A percentile compares a stretch with the other conserved stretches of the same genome.
Evolutionary conservation across 2,797 vertebrate genomes (phyloP).

Genomic region (Lindbergichthys nudifrons): DNA sequence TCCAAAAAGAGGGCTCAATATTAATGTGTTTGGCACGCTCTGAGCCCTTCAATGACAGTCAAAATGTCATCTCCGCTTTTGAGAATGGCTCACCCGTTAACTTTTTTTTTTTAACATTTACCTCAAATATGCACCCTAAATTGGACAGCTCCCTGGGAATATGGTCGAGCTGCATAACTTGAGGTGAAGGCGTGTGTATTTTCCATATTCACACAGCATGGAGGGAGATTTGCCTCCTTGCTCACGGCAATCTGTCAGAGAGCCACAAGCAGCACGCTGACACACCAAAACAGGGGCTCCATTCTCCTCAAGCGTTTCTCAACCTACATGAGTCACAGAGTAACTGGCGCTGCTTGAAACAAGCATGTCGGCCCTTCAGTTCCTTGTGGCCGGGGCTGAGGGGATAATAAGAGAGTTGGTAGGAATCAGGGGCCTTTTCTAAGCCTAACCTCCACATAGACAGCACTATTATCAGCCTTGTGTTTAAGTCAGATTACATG

Average conservation of each 20-base stretch:
- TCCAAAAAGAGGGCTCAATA: conserved; percentile 34
- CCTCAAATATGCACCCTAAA: conserved; percentile 76
- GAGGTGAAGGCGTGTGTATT: conserved; percentile 74
- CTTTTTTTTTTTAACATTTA: conserved; percentile 40
- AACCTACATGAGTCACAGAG: conserved; percentile 80
- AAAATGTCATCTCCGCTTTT: conserved; percentile 75
- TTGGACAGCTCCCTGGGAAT: conserved; percentile 65
- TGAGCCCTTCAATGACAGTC: conserved; percentile 58
- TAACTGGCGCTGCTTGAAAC: conserved; percentile 80
- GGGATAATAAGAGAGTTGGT: conserved; percentile 86
- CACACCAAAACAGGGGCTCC: conserved; percentile 76
- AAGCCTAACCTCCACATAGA: conserved; percentile 81
- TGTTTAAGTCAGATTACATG: conserved; percentile 84
- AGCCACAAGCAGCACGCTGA: conserved; percentile 72
- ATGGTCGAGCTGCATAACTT: conserved; percentile 71
- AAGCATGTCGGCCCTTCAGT: conserved; percentile 62
- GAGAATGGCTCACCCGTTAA: conserved; percentile 57
- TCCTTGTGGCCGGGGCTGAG: conserved; percentile 78
- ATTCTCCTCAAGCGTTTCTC: conserved; percentile 75
- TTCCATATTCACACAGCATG: conserved; percentile 70
- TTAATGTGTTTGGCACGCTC: conserved; percentile 64
- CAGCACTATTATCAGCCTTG: conserved; percentile 84
- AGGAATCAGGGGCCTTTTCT: conserved; percentile 80
- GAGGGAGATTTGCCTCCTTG: conserved; percentile 69
- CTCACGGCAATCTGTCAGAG: conserved; percentile 77